Evolutionary conservation across 2,797 vertebrate genomes (phyloP).

Genomic region (Galaxias olidus): DNA sequence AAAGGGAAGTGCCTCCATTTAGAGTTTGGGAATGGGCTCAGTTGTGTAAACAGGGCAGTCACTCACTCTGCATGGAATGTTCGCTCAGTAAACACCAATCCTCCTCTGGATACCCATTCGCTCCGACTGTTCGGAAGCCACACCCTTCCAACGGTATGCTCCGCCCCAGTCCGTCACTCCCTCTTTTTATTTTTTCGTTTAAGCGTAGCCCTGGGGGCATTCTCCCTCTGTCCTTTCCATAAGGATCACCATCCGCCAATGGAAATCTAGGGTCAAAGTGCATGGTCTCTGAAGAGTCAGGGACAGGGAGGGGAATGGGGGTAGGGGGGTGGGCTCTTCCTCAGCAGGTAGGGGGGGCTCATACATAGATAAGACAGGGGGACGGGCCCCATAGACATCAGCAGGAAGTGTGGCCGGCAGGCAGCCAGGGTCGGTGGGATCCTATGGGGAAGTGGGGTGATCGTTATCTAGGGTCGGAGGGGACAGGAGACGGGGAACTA

Average conservation of each 20-base stretch:
- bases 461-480: slow-evolving; percentile 38
- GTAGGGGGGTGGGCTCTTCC: slow-evolving; percentile 58
- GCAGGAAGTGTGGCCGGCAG: slow-evolving; percentile 7
- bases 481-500: slow-evolving; percentile 24
- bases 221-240: slow-evolving; percentile 36
- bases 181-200: slow-evolving; percentile 25
- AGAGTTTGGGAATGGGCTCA: slow-evolving; percentile 60
- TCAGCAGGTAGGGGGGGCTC: slow-evolving; percentile 63
- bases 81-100: slow-evolving; percentile 59
- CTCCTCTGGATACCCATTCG: slow-evolving; percentile 17
- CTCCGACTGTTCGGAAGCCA: slow-evolving; percentile 32
- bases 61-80: slow-evolving; percentile 72
- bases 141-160: slow-evolving; percentile 11
- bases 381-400: slow-evolving; percentile 36
- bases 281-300: slow-evolving; percentile 37
- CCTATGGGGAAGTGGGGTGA: slow-evolving; percentile 19
- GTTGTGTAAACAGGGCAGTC: slow-evolving; percentile 76
- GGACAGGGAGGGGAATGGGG: background rate
- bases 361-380: slow-evolving; percentile 51
- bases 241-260: slow-evolving; percentile 49
- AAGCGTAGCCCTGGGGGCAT: slow-evolving; percentile 42
- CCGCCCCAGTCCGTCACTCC: slow-evolving; percentile 33
- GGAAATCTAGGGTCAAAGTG: slow-evolving; percentile 77
- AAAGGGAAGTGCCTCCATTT: slow-evolving; percentile 52
- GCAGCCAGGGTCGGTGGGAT: background rate